phyloP scores from a whole-genome alignment of 2,113 vertebrate genomes.

The Scopus umbretta region DNA sequence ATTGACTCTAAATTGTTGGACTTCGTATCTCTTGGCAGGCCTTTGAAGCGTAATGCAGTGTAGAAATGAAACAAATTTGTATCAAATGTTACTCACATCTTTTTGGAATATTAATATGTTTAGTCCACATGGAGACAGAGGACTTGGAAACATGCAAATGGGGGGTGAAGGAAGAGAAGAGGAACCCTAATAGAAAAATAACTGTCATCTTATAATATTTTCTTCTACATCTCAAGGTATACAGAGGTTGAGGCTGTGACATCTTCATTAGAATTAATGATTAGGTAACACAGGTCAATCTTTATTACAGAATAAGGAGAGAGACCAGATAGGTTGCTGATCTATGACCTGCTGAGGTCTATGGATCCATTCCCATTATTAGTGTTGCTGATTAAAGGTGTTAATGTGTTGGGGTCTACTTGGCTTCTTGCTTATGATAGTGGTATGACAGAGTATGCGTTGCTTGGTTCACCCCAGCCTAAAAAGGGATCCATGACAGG shows the following conservation, averaged over 20 bases:
- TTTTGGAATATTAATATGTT: neutral
- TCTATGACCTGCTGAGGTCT: neutral
- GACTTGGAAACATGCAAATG: neutral
- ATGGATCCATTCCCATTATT: neutral
- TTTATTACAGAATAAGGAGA: neutral
- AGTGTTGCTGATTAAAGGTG: neutral
- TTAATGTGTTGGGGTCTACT: rapidly evolving
- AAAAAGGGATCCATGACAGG: neutral
- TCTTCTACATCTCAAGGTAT: neutral
- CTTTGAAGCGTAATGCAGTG: neutral
- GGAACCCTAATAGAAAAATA: neutral
- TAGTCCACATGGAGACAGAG: neutral
- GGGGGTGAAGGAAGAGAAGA: neutral
- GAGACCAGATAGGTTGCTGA: neutral
- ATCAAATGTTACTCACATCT: neutral
- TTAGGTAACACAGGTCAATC: neutral
- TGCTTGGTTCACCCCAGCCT: neutral
- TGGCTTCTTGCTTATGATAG: neutral
- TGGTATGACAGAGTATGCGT: neutral
- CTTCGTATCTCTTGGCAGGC: neutral
- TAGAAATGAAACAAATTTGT: neutral
- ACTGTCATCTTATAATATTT: neutral
- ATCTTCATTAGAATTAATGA: neutral
- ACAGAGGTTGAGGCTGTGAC: neutral
- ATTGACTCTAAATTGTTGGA: neutral